Evolutionary conservation across 2,797 vertebrate species (phyloP).

Genomic region (Florisuga fusca): DNA sequence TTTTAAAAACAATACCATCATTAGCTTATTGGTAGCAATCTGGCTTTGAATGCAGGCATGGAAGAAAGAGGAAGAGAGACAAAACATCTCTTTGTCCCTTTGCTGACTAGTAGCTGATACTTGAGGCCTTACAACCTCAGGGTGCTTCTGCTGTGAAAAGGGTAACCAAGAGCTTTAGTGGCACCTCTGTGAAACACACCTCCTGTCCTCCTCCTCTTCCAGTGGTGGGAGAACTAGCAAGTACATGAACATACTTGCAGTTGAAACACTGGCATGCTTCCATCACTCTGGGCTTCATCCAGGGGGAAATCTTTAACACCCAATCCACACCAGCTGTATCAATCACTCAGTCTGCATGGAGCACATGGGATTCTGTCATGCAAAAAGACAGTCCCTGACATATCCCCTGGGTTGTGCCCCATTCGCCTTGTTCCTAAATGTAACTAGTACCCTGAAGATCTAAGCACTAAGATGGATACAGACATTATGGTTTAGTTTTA

Average conservation of each 20-base stretch:
- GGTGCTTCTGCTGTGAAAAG: not conserved
- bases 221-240: not conserved
- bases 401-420: not conserved
- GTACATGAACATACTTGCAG: not conserved
- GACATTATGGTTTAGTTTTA: not conserved
- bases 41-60: not conserved
- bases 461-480: not conserved
- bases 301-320: not conserved
- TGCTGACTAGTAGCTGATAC: not conserved
- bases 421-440: not conserved
- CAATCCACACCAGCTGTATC: not conserved
- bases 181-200: not conserved
- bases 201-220: not conserved
- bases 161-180: not conserved
- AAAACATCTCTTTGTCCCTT: not conserved
- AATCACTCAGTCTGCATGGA: not conserved
- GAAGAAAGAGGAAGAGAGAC: not conserved
- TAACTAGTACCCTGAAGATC: not conserved
- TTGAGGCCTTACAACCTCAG: not conserved
- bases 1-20: not conserved
- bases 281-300: not conserved
- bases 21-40: not conserved
- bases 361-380: not conserved
- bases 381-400: accelerated
- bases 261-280: not conserved